Conservation (phyloP, 2,113 vertebrate genomes). For the Silurus asotus region DNA sequence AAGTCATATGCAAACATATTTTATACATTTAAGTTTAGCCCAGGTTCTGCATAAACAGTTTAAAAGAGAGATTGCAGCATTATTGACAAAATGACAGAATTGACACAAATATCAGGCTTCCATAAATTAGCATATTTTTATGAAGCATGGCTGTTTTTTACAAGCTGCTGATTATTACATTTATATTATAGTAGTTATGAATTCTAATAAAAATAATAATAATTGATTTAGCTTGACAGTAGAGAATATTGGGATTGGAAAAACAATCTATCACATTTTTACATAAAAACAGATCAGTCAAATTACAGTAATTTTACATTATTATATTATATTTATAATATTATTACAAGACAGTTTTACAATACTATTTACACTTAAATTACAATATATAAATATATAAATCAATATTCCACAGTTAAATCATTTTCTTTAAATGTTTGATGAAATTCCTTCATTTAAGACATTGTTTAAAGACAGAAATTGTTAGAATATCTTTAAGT, state of each 20-base stretch:
- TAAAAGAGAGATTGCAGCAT: not conserved
- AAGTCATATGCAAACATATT: not conserved
- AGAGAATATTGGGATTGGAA: not conserved
- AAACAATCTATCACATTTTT: not conserved
- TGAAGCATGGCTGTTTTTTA: no score
- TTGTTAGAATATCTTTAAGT: not conserved
- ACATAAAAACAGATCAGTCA: not conserved
- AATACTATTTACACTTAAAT: not conserved
- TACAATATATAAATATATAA: not conserved
- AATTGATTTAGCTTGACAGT: not conserved
- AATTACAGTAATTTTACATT: not conserved
- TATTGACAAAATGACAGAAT: not conserved
- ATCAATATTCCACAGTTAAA: not conserved
- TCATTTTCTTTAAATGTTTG: not conserved
- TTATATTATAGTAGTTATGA: no score
- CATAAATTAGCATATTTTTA: not conserved
- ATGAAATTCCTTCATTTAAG: no score
- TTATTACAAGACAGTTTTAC: not conserved
- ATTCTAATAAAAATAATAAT: no score
- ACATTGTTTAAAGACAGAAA: no score
- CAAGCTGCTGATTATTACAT: no score
- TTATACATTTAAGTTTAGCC: not conserved
- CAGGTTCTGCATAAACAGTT: not conserved
- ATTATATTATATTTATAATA: not conserved
- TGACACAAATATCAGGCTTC: not conserved